Conservation (phyloP, 2,113 vertebrate genomes). For the Gadus macrocephalus region DNA sequence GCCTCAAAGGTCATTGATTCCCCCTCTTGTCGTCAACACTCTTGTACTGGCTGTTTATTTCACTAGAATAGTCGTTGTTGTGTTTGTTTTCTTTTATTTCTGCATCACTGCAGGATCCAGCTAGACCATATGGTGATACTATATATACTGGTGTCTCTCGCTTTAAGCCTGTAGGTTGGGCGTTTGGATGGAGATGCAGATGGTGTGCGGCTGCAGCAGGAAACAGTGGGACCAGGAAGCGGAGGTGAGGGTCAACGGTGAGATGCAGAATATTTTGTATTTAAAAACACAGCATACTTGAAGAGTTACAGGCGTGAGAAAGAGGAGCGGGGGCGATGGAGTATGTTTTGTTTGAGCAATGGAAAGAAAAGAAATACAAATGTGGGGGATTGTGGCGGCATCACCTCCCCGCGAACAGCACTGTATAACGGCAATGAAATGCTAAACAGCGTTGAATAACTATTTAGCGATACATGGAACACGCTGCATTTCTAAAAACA, state of each 20-base stretch:
- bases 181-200: not conserved
- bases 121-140: not conserved
- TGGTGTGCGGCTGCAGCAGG: not conserved
- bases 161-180: not conserved
- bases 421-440: not conserved
- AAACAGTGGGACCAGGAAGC: not conserved
- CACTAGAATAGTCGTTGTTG: not conserved
- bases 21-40: not conserved
- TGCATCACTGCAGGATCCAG: not conserved
- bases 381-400: conserved; percentile 16
- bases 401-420: conserved; percentile 3
- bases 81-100: not conserved
- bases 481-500: conserved; percentile 7
- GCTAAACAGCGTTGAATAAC: conserved; percentile 19
- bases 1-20: conserved; percentile 32
- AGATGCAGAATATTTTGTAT: not conserved
- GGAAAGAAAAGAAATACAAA: conserved; percentile 6
- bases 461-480: conserved; percentile 4
- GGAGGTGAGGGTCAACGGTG: not conserved
- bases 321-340: conserved; percentile 22
- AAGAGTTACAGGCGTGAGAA: conserved; percentile 16
- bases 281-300: not conserved
- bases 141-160: not conserved
- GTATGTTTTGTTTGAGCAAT: conserved; percentile 1
- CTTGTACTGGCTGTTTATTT: not conserved